phyloP scores from a whole-genome alignment of 2,113 vertebrate species.

The Sula dactylatra region DNA sequence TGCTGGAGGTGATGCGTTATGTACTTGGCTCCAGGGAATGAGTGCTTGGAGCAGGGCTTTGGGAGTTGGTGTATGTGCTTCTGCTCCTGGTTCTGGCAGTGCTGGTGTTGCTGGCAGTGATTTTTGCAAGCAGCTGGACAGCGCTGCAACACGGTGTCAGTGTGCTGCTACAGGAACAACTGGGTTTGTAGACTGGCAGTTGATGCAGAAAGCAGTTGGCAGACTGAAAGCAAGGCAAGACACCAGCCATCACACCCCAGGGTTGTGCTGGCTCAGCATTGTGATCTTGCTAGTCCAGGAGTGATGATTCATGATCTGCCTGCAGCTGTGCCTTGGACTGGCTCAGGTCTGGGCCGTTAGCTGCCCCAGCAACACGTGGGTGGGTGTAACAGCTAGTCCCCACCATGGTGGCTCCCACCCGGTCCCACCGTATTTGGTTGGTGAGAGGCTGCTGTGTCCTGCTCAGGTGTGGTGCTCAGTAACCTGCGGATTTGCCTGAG shows the following conservation, averaged over 20 bases:
- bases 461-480: background rate
- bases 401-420: fast-evolving
- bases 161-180: background rate
- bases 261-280: background rate
- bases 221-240: background rate
- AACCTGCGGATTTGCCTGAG: background rate
- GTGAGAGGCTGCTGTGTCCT: background rate
- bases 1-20: background rate
- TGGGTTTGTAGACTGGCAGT: background rate
- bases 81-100: background rate
- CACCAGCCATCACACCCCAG: too few relatives aligned
- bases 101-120: background rate
- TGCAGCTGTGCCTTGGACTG: background rate
- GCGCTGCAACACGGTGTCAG: background rate
- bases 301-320: background rate
- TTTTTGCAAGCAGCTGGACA: background rate
- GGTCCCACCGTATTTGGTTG: fast-evolving
- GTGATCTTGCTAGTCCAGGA: background rate
- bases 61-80: background rate
- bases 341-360: background rate
- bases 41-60: background rate
- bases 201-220: background rate
- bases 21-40: background rate
- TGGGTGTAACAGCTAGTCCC: background rate
- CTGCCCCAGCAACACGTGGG: background rate